Evolutionary conservation across 2,113 vertebrate species (phyloP), one percentile per base, ranked within the genome.

Genomic region (Madoqua kirkii): DNA sequence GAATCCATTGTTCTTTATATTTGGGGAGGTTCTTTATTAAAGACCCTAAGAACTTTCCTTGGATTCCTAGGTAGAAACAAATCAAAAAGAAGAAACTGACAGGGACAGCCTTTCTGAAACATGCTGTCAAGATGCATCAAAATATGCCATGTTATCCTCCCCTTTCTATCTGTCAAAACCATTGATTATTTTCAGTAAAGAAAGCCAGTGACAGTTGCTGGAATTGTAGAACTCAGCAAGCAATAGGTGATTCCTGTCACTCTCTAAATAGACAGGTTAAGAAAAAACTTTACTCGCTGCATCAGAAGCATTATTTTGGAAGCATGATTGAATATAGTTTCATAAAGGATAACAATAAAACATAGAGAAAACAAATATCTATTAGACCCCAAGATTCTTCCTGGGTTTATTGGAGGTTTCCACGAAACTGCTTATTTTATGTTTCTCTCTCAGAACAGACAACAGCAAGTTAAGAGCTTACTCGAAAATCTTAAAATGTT

Each of bases 171-270:
- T 98, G 98, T 98, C 98, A 98, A 97, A 98, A 93, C 1, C 97
- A 98, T 99, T 98, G 98, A 99, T 99, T 98, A 98, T 98, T 98
- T 98, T 98, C 98, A 98, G 96, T 98, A 95, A 98, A 97, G 95
- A 95, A 98, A 95, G 78, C 94, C 78, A 95, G 96, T 97, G 98
- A 98, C 98, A 98, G 98, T 95, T 97, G 97, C 86, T 97, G 92
- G 98, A 98, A 98, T 89, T 92, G 57, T 95, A 96, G 93, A 98
- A 96, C 96, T 97, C 89, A 3, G 0, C 91, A 62, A 89, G 81
- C 96, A 98, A 96, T 96, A 87, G 76, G 89, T 97, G 98, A 98
- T 87, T 85, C 59, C 95, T 98, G 95, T 98, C 98, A 98, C 86
- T 98, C 33, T 98, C 96, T 98, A 98, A 98, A 98, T 54, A 98